Evolutionary conservation across 2,797 vertebrate genomes (phyloP), one percentile per base, ranked within the genome.

Genomic region (Ispidina picta): DNA sequence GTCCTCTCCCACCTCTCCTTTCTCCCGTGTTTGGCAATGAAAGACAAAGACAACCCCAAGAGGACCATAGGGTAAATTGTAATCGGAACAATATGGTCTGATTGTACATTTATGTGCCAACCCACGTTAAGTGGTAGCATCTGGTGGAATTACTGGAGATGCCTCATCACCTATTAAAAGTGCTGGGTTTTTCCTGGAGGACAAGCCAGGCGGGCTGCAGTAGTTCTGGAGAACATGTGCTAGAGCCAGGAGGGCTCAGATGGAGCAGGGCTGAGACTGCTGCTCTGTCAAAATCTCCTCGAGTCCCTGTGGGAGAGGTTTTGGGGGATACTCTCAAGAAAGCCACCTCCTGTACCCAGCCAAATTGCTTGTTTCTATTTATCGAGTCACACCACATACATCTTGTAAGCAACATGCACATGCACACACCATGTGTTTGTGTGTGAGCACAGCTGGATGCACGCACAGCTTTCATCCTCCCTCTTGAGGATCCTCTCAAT

Each of bases 21-120:
- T 6, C 68, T 55, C 64, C 73, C 9, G 20, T 21, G 3, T 83
- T 80, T 21, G 26, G 79, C 56, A 86, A 10, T 43, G 65, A 60
- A 72, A 83, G 71, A 72, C 88, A 74, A 95, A 95, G 93, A 88
- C 20, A 51, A 77, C 84, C 86, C 92, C 95, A 70, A 81, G 90
- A 94, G 91, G 76, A 69, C 94, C 85, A 43, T 86, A 82, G 94
- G 93, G 90, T 94, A 81, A 85, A 95, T 60, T 93, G 96, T 97
- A 98, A 98, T 97, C 97, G 97, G 95, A 97, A 95, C 95, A 96
- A 96, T 97, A 97, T 96, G 96, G 95, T 77, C 94, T 5, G 23
- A 93, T 97, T 94, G 93, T 91, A 83, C 95, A 97, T 91, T 81
- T 92, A 85, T 60, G 91, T 97, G 96, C 96, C 93, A 97, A 28